A percentile compares a stretch with the other conserved stretches of the same genome.
Evolutionary conservation across 2,797 vertebrate genomes (phyloP).

Genomic region (Sciurus carolinensis): DNA sequence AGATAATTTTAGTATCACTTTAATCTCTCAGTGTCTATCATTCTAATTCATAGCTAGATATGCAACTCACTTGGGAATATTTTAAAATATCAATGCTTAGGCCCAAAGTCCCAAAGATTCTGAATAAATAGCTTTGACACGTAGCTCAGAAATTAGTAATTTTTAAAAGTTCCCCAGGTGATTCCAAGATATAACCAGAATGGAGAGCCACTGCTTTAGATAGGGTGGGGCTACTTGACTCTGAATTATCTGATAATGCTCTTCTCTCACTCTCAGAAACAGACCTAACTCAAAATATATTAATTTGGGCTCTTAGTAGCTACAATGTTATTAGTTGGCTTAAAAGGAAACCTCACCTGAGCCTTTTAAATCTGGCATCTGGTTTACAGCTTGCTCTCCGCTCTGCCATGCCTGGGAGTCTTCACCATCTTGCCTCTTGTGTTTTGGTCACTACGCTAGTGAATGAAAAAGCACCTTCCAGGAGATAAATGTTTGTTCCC

Average conservation of each 20-base stretch:
- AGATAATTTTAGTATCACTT: background rate
- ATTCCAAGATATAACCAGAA: background rate
- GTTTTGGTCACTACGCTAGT: background rate
- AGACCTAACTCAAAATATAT: background rate
- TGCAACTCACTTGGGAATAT: background rate
- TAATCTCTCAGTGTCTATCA: background rate
- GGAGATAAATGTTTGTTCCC: background rate
- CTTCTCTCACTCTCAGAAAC: background rate
- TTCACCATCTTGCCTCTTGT: background rate
- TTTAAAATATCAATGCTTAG: background rate
- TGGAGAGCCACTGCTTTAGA: background rate
- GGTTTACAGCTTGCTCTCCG: background rate
- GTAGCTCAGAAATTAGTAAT: background rate
- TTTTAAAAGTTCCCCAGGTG: slow-evolving; percentile 19
- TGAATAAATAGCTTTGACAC: background rate
- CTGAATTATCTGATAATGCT: background rate
- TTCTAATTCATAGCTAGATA: background rate
- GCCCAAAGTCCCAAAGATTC: background rate
- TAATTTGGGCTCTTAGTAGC: slow-evolving; percentile 29
- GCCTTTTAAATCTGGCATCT: background rate
- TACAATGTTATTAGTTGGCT: background rate
- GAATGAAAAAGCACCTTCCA: background rate
- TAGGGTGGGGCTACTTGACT: background rate
- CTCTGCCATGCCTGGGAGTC: background rate
- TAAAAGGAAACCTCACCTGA: background rate